These are phyloP conservation scores for Coluber constrictor DNA, from an alignment of 2,797 vertebrate species.

Conservation along the genomic window DNA sequence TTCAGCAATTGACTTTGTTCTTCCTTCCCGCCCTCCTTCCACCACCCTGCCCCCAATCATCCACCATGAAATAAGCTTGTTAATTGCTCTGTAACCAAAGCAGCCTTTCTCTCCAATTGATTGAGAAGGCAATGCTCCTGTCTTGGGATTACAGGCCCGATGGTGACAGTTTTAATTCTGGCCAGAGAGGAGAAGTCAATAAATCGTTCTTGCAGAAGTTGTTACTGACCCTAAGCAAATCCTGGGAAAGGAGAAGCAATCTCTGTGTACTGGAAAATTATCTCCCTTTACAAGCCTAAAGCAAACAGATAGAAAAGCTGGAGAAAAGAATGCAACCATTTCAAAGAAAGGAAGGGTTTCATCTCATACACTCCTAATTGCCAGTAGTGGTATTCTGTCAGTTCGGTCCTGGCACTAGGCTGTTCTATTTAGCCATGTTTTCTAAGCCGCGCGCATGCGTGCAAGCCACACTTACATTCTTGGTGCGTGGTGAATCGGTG, in stretches of 20 bases:
- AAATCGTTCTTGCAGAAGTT: conserved; percentile 64
- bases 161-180: conserved; percentile 65
- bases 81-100: conserved; percentile 66
- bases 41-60: conserved; percentile 47
- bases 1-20: conserved; percentile 13
- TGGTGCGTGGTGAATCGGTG: too few relatives aligned
- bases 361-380: background rate
- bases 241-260: conserved; percentile 51
- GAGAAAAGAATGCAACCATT: background rate
- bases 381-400: too few relatives aligned
- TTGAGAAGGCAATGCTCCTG: conserved; percentile 57
- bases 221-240: conserved; percentile 59
- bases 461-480: too few relatives aligned
- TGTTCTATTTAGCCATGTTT: too few relatives aligned
- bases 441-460: too few relatives aligned
- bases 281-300: conserved; percentile 16
- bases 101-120: conserved; percentile 59
- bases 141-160: conserved; percentile 58
- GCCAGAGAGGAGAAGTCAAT: conserved; percentile 65
- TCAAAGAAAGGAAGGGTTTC: background rate
- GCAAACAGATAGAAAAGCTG: conserved; percentile 17
- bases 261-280: conserved; percentile 49
- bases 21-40: conserved; percentile 25
- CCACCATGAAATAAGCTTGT: conserved; percentile 65
- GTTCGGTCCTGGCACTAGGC: too few relatives aligned